Base-by-base conservation (phyloP, 2,888 invertebrate genomes). In the Agelastica alni region DNA sequence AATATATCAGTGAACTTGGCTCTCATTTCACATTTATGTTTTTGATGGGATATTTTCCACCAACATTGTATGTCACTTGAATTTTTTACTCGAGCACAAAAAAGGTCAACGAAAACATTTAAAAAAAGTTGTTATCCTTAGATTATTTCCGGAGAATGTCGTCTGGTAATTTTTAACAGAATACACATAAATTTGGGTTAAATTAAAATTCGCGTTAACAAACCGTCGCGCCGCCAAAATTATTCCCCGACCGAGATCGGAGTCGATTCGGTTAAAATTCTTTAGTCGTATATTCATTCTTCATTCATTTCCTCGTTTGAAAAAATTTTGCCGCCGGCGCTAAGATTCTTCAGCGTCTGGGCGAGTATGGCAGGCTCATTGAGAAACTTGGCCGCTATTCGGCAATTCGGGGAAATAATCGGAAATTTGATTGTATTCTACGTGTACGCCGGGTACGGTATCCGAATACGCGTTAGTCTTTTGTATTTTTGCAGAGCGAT, bases 281-380 rank as follows among this genome's bases (percentile, higher is more conserved):
- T 31, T 32, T 13, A 43, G 36, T n/a, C 18, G 37, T 22, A 10
- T 17, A 39, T 39, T 39, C 37, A 39, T 39, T 20, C 37, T 59
- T 56, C 60, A 60, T 62, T 61, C 61, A 63, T 59, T 54, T 59
- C 54, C 45, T 39, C 20, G 20, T 39, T 39, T 18, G 37, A 39
- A 39, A 39, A 39, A 18, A 10, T 53, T 53, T 53, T 58, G 63
- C 63, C 64, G 62, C 59, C 62, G 67, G 67, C 67, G 67, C 68
- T 65, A 63, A 62, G 61, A 68, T 67, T 65, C 64, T 52, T 60
- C 52, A 52, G 41, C 57, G 64, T 65, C 65, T 63, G 58, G 56
- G 22, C 39, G 44, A 39, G 31, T 41, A 26, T n/a, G 39, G n/a
- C n/a, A n/a, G n/a, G 18, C 56, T 54, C 60, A 60, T 60, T 60